Conservation (phyloP, 2,113 vertebrate species). For the Neodon shergylaensis region DNA sequence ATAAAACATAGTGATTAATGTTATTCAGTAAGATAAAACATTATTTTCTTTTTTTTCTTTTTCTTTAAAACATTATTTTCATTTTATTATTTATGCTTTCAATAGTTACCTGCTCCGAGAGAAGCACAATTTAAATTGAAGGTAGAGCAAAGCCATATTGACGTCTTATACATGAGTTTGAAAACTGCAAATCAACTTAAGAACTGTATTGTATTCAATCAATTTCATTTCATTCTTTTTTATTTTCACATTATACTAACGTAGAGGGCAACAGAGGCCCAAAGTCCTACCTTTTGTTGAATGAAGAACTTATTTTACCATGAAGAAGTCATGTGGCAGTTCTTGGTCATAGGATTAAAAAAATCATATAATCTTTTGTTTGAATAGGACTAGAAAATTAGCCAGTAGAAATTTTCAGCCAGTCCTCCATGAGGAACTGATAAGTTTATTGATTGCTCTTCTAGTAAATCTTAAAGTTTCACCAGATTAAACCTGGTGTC, state of each 20-base stretch:
- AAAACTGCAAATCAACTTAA: not conserved
- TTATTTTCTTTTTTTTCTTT: not conserved
- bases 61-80: not conserved
- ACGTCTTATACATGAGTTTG: not conserved
- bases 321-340: not conserved
- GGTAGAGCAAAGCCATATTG: not conserved
- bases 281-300: not conserved
- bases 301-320: not conserved
- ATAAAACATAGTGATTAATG: not conserved
- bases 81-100: not conserved
- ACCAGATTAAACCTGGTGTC: not conserved
- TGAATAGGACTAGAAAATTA: not conserved
- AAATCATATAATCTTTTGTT: not conserved
- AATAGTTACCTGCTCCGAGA: not conserved
- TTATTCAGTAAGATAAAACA: not conserved
- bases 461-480: not conserved
- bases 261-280: not conserved
- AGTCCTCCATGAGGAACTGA: not conserved
- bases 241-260: not conserved
- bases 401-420: not conserved
- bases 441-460: not conserved
- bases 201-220: not conserved
- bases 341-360: not conserved
- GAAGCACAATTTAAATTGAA: conserved; percentile 8
- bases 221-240: not conserved